phyloP scores from a whole-genome alignment of 2,888 invertebrate species.

The Rotaria sp. region DNA sequence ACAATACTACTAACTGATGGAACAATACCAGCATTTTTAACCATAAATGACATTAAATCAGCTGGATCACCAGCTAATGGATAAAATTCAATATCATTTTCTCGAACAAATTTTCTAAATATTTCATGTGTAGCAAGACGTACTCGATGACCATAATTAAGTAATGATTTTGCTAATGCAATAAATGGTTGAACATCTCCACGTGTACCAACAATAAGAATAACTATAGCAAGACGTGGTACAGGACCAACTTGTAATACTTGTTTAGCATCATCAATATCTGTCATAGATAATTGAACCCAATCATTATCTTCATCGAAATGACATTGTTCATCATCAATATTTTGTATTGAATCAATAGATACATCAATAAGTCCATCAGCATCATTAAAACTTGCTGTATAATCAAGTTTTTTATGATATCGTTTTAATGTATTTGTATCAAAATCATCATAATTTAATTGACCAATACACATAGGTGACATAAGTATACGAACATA shows the following conservation, averaged over 20 bases:
- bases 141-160: not conserved
- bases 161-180: not conserved
- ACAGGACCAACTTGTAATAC: not conserved
- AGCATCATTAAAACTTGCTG: not conserved
- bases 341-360: not conserved
- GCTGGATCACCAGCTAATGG: conserved; percentile 25
- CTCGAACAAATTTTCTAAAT: conserved; percentile 20
- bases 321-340: not conserved
- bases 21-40: not conserved
- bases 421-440: not conserved
- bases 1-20: conserved; percentile 26
- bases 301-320: not conserved
- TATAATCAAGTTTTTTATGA: not conserved
- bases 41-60: conserved; percentile 27
- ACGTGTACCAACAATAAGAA: conserved; percentile 16
- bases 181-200: conserved; percentile 26
- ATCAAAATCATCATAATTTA: not conserved
- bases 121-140: conserved; percentile 23
- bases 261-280: not conserved
- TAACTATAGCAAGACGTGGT: not conserved
- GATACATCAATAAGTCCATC: not conserved
- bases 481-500: not conserved
- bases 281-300: not conserved
- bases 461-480: not conserved
- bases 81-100: conserved; percentile 22